phyloP scores from a whole-genome alignment of 2,113 vertebrate species.

The Rana temporaria region DNA sequence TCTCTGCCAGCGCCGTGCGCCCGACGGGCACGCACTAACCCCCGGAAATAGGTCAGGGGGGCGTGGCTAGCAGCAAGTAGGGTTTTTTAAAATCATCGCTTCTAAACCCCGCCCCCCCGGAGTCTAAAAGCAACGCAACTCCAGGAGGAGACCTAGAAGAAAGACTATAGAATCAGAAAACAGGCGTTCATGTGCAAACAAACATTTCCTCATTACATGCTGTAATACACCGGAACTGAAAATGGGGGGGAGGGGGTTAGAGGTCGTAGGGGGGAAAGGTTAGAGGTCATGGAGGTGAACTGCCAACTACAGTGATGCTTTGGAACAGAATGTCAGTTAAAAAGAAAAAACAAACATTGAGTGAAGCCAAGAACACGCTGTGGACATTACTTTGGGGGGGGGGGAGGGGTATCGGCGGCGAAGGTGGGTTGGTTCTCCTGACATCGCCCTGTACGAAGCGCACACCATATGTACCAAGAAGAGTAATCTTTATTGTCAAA shows the following conservation, averaged over 20 bases:
- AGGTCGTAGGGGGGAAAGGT: too few species aligned
- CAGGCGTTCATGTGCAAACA: not conserved
- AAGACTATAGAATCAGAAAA: not conserved
- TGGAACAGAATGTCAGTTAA: constrained; percentile 7
- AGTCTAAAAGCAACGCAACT: not conserved
- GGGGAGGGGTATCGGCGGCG: not conserved
- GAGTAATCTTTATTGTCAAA: constrained; percentile 39
- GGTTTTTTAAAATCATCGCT: not conserved
- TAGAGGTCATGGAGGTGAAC: too few species aligned
- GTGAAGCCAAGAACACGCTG: too few species aligned
- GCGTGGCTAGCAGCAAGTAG: not conserved
- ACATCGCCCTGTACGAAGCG: constrained; percentile 6
- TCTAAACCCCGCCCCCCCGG: not conserved
- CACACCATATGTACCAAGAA: constrained; percentile 28
- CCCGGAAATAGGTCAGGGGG: not conserved
- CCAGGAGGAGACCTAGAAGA: not conserved
- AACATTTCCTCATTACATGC: constrained; percentile 36
- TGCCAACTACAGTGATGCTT: not conserved
- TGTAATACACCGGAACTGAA: constrained; percentile 6
- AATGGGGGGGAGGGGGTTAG: not conserved
- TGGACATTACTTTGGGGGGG: constrained; percentile 4
- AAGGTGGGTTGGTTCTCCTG: constrained; percentile 6
- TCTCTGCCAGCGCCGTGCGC: too few species aligned
- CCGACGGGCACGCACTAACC: not conserved
- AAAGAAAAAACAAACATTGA: not conserved